A percentile compares a stretch with the other conserved stretches of the same genome.
phyloP scores from a whole-genome alignment of 2,113 vertebrate species.

The Oreochromis tanganicae region DNA sequence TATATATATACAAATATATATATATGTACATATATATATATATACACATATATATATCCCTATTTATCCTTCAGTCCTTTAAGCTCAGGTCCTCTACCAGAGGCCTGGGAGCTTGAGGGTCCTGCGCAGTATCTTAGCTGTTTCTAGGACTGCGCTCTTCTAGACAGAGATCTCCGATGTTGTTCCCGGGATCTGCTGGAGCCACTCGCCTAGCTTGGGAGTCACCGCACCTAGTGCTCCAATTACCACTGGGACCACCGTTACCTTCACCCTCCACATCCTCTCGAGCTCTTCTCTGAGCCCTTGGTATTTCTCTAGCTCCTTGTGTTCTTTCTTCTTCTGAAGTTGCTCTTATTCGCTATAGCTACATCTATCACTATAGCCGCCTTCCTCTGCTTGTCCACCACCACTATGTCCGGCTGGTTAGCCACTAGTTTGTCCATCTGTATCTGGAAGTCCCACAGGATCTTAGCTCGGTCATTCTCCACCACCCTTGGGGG shows the following conservation, averaged over 20 bases:
- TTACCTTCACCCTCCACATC: background rate
- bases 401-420: background rate
- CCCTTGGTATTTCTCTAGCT: background rate
- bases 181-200: background rate
- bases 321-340: background rate
- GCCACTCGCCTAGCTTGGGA: background rate
- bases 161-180: background rate
- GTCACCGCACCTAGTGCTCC: background rate
- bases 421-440: background rate
- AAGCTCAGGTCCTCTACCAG: background rate
- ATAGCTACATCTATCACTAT: background rate
- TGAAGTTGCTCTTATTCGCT: background rate
- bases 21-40: no score
- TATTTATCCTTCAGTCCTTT: background rate
- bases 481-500: rapidly evolving
- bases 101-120: background rate
- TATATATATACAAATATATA: no score
- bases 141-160: background rate
- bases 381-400: background rate
- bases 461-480: background rate
- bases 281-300: background rate
- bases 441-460: background rate
- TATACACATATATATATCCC: no score
- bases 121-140: background rate
- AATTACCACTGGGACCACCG: background rate